These are phyloP conservation scores for Leptopterna dolabrata DNA, from an alignment of 2,888 invertebrate species.

Conservation along the genomic window DNA sequence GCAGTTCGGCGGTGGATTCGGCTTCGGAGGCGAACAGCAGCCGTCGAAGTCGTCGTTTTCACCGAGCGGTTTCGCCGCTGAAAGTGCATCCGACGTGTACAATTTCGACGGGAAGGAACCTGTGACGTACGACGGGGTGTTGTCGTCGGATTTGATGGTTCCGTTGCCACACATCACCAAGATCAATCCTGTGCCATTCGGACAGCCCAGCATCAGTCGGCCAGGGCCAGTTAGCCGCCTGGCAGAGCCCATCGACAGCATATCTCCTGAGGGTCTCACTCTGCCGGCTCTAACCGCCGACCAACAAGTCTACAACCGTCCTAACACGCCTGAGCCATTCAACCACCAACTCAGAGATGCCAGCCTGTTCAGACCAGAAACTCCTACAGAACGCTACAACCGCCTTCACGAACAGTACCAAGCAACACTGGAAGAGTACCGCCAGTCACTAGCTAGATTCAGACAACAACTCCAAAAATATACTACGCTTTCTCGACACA, in stretches of 20 bases:
- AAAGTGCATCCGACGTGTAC: slow-evolving; percentile 1
- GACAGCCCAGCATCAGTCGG: background rate
- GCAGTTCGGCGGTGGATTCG: background rate
- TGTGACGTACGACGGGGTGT: background rate
- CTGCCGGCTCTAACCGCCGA: background rate
- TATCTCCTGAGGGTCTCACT: background rate
- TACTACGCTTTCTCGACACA: background rate
- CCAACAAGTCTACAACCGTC: background rate
- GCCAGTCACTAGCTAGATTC: slow-evolving; percentile 12
- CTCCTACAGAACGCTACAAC: background rate
- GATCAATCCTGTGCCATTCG: background rate
- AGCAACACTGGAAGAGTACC: slow-evolving; percentile 10
- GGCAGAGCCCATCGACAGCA: background rate
- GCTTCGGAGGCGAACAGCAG: background rate
- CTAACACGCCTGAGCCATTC: background rate
- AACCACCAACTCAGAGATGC: background rate
- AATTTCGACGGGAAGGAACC: slow-evolving; percentile 17
- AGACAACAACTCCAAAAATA: slow-evolving; percentile 15
- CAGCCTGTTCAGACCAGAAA: background rate
- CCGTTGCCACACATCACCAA: background rate
- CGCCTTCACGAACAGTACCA: slow-evolving; percentile 6
- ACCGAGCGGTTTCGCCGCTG: background rate
- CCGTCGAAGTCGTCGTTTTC: background rate
- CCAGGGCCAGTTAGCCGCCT: background rate
- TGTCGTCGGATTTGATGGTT: slow-evolving; percentile 15